Conservation (phyloP, 2,113 vertebrate species). For the Lycaon pictus region DNA sequence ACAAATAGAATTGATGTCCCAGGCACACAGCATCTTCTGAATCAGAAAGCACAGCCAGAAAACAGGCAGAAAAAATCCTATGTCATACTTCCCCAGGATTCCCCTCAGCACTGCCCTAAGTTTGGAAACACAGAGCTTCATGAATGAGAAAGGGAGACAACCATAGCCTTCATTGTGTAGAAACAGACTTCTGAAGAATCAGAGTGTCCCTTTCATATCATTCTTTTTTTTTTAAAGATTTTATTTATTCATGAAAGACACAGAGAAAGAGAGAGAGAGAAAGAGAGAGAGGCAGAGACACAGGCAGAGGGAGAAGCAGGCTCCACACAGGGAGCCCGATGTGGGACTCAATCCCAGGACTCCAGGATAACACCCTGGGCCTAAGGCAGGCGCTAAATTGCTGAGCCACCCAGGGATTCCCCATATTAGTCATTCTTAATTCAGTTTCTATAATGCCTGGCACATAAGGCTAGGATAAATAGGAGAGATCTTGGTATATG, state of each 20-base stretch:
- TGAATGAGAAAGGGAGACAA: background rate
- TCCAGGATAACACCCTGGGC: no score
- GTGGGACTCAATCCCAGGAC: no score
- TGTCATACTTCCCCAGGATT: background rate
- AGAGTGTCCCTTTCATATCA: background rate
- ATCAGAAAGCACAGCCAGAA: constrained; percentile 1
- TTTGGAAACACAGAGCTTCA: constrained; percentile 4
- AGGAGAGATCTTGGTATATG: background rate
- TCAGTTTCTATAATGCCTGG: background rate
- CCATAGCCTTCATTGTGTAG: background rate
- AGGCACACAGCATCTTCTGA: background rate
- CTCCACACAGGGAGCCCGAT: no score
- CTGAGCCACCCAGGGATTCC: no score
- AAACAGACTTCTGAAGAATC: constrained; percentile 11
- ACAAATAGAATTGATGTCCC: constrained; percentile 22
- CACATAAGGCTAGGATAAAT: background rate
- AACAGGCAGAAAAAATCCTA: background rate
- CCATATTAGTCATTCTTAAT: background rate
- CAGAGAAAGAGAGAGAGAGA: no score
- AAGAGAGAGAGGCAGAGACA: no score
- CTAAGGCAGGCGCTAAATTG: no score
- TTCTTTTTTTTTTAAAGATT: no score
- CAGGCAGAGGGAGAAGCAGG: no score
- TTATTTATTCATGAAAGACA: no score
- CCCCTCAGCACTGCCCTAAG: background rate